Evolutionary conservation across 2,797 vertebrate genomes (phyloP).

Genomic region (Syngnathus acus): DNA sequence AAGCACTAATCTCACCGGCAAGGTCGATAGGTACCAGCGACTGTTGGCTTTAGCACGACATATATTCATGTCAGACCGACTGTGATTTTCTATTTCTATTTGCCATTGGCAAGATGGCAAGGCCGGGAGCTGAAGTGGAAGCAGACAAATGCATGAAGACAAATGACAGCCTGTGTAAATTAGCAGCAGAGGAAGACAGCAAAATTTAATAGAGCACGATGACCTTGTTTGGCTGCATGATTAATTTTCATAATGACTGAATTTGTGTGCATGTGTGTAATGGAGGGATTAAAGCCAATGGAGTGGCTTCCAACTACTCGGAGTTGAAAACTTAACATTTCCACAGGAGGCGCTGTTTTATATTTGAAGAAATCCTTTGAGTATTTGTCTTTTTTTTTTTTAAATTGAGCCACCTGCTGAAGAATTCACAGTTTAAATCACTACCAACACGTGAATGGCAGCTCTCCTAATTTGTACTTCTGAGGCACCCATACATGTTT

Average conservation of each 20-base stretch:
- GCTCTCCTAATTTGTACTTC: neutral
- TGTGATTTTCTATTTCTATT: neutral
- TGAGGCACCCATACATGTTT: neutral
- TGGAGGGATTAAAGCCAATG: neutral
- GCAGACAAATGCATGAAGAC: neutral
- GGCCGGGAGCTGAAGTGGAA: neutral
- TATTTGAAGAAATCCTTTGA: neutral
- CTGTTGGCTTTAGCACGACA: constrained; percentile 21
- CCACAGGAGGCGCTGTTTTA: neutral
- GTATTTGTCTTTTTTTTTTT: neutral
- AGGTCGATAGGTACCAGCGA: constrained; percentile 21
- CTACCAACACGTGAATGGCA: neutral
- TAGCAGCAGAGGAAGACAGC: constrained; percentile 3
- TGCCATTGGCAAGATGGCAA: neutral
- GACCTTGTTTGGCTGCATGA: constrained; percentile 9
- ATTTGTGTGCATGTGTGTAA: neutral
- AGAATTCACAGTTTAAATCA: neutral
- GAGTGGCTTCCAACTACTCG: neutral
- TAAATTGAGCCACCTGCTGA: neutral
- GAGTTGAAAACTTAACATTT: neutral
- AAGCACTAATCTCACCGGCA: constrained; percentile 34
- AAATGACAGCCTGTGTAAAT: constrained; percentile 12
- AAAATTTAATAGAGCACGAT: constrained; percentile 5
- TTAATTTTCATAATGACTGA: constrained; percentile 7
- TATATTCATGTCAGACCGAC: constrained; percentile 7